These are phyloP conservation scores for Pseudotriccus pelzelni DNA, from an alignment of 2,797 vertebrate species.

Conservation along the genomic window DNA sequence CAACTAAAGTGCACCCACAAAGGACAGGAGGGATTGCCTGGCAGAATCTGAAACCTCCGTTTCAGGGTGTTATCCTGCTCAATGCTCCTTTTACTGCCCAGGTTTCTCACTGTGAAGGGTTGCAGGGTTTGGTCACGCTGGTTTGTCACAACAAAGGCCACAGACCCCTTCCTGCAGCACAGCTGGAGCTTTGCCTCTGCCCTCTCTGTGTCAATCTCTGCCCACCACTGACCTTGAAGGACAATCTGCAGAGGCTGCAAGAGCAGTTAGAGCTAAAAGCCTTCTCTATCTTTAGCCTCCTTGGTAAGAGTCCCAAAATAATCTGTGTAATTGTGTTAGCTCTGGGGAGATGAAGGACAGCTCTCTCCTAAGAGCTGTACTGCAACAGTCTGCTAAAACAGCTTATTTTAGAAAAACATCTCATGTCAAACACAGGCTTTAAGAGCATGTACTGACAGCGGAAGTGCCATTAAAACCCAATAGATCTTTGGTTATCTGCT, in stretches of 20 bases:
- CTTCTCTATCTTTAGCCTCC: constrained; percentile 54
- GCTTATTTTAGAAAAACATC: background rate
- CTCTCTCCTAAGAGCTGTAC: background rate
- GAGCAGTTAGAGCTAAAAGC: background rate
- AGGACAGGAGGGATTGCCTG: background rate
- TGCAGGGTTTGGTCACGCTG: background rate
- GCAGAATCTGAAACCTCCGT: background rate
- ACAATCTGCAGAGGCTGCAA: background rate
- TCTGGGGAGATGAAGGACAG: background rate
- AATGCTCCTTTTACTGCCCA: background rate
- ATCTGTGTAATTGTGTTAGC: background rate
- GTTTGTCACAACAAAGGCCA: background rate
- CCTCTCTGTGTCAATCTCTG: background rate
- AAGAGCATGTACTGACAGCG: background rate
- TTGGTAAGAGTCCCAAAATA: constrained; percentile 53
- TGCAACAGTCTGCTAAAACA: background rate
- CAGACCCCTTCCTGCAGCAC: background rate
- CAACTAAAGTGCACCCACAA: background rate
- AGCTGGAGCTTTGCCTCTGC: background rate
- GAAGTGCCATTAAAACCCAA: background rate
- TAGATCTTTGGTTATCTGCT: background rate
- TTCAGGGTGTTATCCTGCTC: background rate
- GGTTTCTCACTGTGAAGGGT: background rate
- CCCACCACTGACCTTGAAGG: background rate
- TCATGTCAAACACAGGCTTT: background rate